These are phyloP conservation scores for Caranx ignobilis DNA, from an alignment of 2,113 vertebrate species.

Conservation along the genomic window DNA sequence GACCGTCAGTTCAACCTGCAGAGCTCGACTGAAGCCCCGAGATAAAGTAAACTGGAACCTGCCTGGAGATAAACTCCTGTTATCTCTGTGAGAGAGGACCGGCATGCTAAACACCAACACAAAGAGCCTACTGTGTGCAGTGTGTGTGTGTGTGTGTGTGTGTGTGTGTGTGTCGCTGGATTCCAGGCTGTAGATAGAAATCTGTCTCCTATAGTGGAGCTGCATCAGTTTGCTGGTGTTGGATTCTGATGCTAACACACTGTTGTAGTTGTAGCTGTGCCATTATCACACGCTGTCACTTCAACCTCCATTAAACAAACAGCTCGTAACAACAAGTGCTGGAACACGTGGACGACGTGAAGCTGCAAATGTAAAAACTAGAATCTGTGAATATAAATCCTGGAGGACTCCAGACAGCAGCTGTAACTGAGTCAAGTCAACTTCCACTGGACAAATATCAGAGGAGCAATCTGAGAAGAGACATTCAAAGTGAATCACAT, in stretches of 20 bases:
- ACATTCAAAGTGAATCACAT: constrained; percentile 21
- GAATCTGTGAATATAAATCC: no score
- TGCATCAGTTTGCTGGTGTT: constrained; percentile 1
- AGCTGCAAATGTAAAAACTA: no score
- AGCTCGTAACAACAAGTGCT: no score
- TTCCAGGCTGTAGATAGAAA: constrained; percentile 25
- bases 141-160: background rate
- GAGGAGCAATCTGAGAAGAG: constrained; percentile 20
- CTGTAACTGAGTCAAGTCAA: background rate
- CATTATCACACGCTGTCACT: constrained; percentile 1
- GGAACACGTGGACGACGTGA: no score
- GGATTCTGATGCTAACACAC: constrained; percentile 9
- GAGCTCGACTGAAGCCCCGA: constrained; percentile 1
- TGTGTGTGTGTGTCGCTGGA: background rate
- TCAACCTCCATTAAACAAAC: no score
- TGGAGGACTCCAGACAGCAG: no score
- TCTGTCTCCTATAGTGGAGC: constrained; percentile 2
- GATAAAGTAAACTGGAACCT: constrained; percentile 12
- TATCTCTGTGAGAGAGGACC: background rate
- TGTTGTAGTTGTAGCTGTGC: background rate
- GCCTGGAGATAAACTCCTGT: constrained; percentile 26
- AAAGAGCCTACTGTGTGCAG: constrained; percentile 19
- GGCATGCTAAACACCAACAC: constrained; percentile 19
- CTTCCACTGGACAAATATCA: background rate
- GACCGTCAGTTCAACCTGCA: background rate